Base-by-base conservation (phyloP, 2,797 vertebrate genomes). In the Protosalanx chinensis region DNA sequence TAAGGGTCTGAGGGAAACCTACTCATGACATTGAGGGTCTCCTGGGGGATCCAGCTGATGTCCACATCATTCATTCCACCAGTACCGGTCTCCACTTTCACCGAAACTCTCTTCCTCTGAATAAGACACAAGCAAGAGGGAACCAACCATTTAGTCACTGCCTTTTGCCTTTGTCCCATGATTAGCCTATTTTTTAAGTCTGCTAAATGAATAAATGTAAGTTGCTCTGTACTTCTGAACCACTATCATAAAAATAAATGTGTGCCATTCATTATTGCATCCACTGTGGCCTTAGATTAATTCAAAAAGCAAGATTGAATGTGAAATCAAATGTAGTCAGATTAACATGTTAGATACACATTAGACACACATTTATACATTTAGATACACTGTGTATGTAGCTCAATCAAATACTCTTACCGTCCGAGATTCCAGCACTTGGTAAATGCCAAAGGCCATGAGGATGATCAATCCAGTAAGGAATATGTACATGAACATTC, bases 11-110 rank as follows among this genome's bases (percentile, higher is more conserved):
- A 56, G 18, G 18, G n/a, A 56, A 56, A 79, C 79, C 75, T 59
- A 93, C 91, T 93, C 91, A 93, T 93, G 79, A 74, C 86, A 16
- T 91, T 93, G 49, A 93, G 91, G 51, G 92, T 93, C 84, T 93
- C 92, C 86, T 91, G 91, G 72, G 92, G 92, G 73, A 93, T 92
- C 92, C 92, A 93, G 90, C 92, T 93, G 84, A 93, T 93, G 84
- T 93, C 92, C 75, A 93, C 92, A 6, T 92, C 85, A 5, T 57
- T 90, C 67, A 91, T 80, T 1, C 89, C 90, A 18, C 79, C 76
- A 0, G 92, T 93, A 37, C 92, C 91, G 15, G 86, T 92, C 84
- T 93, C 92, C 7, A 93, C 82, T 83, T 92, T 93, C 74, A 88
- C 80, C 3, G 90, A 30, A 4, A 90, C 3, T 81, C 92, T 83